Conservation (phyloP, 2,797 vertebrate species). For the Crax fasciolata region DNA sequence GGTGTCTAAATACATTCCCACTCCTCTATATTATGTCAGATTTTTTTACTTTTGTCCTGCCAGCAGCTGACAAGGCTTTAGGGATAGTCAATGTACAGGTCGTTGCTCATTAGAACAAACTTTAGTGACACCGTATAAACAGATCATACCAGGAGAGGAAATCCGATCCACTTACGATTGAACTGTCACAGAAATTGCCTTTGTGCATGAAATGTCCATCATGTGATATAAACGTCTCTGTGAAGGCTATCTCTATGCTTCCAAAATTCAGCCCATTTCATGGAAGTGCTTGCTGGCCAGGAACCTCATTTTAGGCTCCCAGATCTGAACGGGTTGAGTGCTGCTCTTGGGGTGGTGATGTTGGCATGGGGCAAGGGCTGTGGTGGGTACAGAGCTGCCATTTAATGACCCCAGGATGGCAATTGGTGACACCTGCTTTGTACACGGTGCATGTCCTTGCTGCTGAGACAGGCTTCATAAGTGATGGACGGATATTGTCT, state of each 20-base stretch:
- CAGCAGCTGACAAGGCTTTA: background rate
- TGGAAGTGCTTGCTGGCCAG: background rate
- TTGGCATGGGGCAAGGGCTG: background rate
- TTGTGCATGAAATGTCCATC: background rate
- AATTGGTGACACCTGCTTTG: background rate
- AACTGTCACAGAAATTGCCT: background rate
- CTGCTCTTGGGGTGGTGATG: background rate
- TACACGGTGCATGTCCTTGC: background rate
- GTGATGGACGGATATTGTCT: background rate
- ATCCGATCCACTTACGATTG: background rate
- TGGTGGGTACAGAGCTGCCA: background rate
- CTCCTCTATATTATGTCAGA: background rate
- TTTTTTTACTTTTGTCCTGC: background rate
- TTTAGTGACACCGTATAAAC: background rate
- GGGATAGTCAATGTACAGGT: background rate
- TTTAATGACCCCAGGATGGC: background rate
- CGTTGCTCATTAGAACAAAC: background rate
- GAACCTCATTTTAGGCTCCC: background rate
- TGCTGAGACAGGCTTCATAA: background rate
- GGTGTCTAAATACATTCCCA: background rate
- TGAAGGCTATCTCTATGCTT: background rate
- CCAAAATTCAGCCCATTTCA: background rate
- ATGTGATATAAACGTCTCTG: background rate
- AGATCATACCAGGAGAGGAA: background rate
- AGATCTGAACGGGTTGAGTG: background rate